Conservation (phyloP, 2,888 invertebrate species). For the Hyles lineata region DNA sequence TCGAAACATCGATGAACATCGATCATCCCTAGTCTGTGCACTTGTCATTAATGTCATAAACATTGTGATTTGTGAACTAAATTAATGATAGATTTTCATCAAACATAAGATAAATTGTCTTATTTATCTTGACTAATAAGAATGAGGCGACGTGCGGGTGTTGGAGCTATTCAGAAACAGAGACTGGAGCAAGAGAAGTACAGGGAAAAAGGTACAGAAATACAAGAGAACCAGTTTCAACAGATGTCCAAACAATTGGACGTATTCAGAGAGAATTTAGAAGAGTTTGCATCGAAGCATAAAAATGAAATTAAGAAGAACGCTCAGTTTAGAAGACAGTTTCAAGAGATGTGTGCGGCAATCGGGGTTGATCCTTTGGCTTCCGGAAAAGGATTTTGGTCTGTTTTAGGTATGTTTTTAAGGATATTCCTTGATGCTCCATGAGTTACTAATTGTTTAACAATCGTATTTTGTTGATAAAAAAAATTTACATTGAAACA, state of each 20-base stretch:
- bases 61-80: no score
- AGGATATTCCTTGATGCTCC: no score
- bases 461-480: no score
- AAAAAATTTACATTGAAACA: no score
- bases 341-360: slow-evolving; percentile 99
- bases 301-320: slow-evolving; percentile 97
- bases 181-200: slow-evolving; percentile 95
- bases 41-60: no score
- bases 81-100: no score
- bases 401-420: slow-evolving; percentile 88
- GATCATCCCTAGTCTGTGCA: no score
- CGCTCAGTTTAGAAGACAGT: slow-evolving; percentile 96
- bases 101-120: background rate
- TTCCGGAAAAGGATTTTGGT: slow-evolving; percentile 99
- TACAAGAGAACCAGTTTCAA: slow-evolving; percentile 96
- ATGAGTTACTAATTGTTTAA: no score
- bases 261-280: slow-evolving; percentile 94
- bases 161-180: slow-evolving; percentile 96
- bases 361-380: slow-evolving; percentile 99
- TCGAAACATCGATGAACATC: no score
- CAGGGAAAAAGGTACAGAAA: slow-evolving; percentile 94
- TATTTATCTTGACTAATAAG: slow-evolving; percentile 25
- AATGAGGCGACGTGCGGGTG: slow-evolving; percentile 93
- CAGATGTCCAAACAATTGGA: slow-evolving; percentile 98
- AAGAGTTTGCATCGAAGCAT: slow-evolving; percentile 98